These are phyloP conservation scores for Pissodes strobi DNA, from an alignment of 1,140 invertebrate species.

Conservation along the genomic window DNA sequence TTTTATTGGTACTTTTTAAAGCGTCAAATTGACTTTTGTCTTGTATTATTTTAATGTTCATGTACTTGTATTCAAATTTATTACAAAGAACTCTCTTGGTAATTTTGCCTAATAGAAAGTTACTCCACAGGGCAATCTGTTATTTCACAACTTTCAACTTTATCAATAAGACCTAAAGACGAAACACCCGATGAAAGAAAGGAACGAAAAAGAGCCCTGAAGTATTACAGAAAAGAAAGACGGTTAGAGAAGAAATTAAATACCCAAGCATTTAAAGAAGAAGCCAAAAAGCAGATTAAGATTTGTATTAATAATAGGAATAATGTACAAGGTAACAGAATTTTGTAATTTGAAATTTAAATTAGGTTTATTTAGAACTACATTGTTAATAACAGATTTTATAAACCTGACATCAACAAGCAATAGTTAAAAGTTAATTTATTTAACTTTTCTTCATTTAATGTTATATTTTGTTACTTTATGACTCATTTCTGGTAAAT, in stretches of 20 bases:
- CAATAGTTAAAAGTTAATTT: too few relatives aligned
- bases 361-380: too few relatives aligned
- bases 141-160: conserved; percentile 68
- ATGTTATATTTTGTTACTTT: too few relatives aligned
- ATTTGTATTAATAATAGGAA: conserved; percentile 73
- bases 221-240: conserved; percentile 81
- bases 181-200: conserved; percentile 83
- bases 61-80: not conserved
- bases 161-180: conserved; percentile 77
- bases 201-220: conserved; percentile 79
- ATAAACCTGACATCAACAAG: too few relatives aligned
- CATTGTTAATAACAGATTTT: too few relatives aligned
- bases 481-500: too few relatives aligned
- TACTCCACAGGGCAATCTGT: conserved; percentile 70
- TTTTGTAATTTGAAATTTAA: conserved; percentile 46
- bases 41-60: not conserved
- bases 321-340: conserved; percentile 73
- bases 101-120: too few relatives aligned
- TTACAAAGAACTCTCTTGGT: too few relatives aligned
- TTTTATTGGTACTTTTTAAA: not conserved
- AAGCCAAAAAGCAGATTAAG: conserved; percentile 81
- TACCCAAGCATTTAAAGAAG: conserved; percentile 83
- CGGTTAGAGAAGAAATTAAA: conserved; percentile 87
- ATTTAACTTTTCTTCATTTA: too few relatives aligned
- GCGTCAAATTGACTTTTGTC: not conserved